phyloP scores from a whole-genome alignment of 1,140 invertebrate genomes.

The Berghia stephanieae region DNA sequence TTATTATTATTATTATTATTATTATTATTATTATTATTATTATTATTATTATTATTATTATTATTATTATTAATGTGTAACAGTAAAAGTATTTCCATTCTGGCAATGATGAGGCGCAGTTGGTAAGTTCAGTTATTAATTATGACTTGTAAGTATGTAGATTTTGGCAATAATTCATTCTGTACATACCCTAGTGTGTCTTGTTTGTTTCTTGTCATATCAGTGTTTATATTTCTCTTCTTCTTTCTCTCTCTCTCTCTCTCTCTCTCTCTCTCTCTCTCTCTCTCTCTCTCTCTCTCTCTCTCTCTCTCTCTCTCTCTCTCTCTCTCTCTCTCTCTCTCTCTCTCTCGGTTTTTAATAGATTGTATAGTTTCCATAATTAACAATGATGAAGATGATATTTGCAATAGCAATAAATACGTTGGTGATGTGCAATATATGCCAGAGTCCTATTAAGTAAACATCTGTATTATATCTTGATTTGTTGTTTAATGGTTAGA shows the following conservation, averaged over 20 bases:
- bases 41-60: not conserved
- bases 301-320: not conserved
- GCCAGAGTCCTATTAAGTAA: not conserved
- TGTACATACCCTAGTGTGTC: too few species aligned
- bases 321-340: constrained; percentile 11
- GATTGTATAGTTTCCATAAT: not conserved
- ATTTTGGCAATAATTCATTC: too few species aligned
- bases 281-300: not conserved
- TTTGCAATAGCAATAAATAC: not conserved
- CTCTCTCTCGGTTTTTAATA: not conserved
- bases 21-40: not conserved
- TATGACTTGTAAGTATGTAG: too few species aligned
- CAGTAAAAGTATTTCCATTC: not conserved
- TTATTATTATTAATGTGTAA: not conserved
- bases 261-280: constrained; percentile 11
- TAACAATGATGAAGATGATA: not conserved
- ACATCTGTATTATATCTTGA: too few species aligned
- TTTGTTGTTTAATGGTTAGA: too few species aligned
- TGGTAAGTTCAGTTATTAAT: too few species aligned
- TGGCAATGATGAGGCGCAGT: not conserved
- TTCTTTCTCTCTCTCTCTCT: constrained; percentile 3
- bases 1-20: not conserved
- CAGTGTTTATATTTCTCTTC: not conserved
- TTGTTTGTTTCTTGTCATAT: not conserved
- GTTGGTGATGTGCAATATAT: not conserved